Percentiles rank a stretch among this genome's conserved stretches.
phyloP scores from a whole-genome alignment of 2,888 invertebrate genomes.

The Brachypalpus laphriformis region DNA sequence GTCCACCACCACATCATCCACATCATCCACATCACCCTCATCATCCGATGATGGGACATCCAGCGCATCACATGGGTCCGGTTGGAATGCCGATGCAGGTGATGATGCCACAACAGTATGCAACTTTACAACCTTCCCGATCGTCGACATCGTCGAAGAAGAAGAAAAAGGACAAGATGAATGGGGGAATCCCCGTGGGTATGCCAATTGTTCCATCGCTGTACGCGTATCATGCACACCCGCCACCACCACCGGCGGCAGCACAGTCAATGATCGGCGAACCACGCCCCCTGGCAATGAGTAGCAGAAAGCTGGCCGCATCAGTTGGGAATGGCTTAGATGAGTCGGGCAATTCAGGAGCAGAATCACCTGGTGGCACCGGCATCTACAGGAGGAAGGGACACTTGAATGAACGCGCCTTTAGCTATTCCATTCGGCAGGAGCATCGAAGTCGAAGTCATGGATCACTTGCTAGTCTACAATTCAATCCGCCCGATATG shows the following conservation, averaged over 20 bases:
- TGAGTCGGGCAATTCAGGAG: conserved; percentile 83
- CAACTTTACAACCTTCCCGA: conserved; percentile 86
- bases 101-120: conserved; percentile 85
- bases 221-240: conserved; percentile 82
- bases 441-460: conserved; percentile 96
- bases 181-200: conserved; percentile 82
- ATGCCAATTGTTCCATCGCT: conserved; percentile 84
- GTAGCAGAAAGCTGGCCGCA: conserved; percentile 86
- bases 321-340: conserved; percentile 88
- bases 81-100: conserved; percentile 83
- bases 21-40: conserved; percentile 80
- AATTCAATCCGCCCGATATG: conserved; percentile 93
- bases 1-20: conserved; percentile 77
- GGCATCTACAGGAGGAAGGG: conserved; percentile 96
- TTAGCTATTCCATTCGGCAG: conserved; percentile 96
- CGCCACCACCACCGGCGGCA: conserved; percentile 81
- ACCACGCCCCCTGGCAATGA: conserved; percentile 84
- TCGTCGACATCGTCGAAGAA: conserved; percentile 85
- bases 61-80: conserved; percentile 80
- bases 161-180: conserved; percentile 83
- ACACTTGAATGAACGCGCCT: conserved; percentile 95
- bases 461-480: conserved; percentile 94
- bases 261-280: conserved; percentile 86
- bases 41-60: conserved; percentile 78
- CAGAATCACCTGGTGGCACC: conserved; percentile 86